Evolutionary conservation across 2,113 vertebrate genomes (phyloP).

Genomic region (Seriola quinqueradiata): DNA sequence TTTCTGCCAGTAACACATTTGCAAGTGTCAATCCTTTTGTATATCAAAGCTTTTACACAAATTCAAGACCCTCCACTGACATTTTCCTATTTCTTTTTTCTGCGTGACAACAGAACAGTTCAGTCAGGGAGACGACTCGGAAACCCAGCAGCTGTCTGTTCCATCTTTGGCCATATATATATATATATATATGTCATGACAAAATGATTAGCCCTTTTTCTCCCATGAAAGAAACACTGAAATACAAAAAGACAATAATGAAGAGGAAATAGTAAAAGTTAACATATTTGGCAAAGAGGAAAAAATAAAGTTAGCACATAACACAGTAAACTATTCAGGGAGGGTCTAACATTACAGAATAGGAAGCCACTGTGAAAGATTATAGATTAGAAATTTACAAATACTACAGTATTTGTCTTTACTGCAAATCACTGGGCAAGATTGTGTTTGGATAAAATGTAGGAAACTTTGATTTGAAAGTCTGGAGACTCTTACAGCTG

Average conservation of each 20-base stretch:
- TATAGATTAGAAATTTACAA: not conserved
- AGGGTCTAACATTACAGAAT: slow-evolving; percentile 4
- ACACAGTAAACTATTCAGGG: slow-evolving; percentile 1
- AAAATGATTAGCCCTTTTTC: slow-evolving; percentile 51
- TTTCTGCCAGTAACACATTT: slow-evolving; percentile 6
- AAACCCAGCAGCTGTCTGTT: slow-evolving; percentile 22
- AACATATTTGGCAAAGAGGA: slow-evolving; percentile 13
- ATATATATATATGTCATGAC: slow-evolving; percentile 20
- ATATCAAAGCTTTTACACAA: slow-evolving; percentile 6
- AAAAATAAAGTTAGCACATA: not conserved
- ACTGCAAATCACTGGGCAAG: not conserved
- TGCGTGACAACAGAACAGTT: not conserved
- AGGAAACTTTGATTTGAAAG: not conserved
- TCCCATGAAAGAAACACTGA: slow-evolving; percentile 29
- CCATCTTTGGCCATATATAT: slow-evolving; percentile 54
- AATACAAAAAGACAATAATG: slow-evolving; percentile 10
- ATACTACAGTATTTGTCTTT: not conserved
- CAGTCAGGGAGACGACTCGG: not conserved
- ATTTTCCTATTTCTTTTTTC: not conserved
- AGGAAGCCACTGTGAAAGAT: slow-evolving; percentile 13
- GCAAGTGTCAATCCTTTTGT: not conserved
- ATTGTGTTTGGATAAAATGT: not conserved
- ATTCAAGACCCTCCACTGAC: not conserved
- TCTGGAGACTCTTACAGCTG: not conserved
- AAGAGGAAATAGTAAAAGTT: slow-evolving; percentile 15